Conservation (phyloP, 2,888 invertebrate genomes). For the Dryomyza anilis region DNA sequence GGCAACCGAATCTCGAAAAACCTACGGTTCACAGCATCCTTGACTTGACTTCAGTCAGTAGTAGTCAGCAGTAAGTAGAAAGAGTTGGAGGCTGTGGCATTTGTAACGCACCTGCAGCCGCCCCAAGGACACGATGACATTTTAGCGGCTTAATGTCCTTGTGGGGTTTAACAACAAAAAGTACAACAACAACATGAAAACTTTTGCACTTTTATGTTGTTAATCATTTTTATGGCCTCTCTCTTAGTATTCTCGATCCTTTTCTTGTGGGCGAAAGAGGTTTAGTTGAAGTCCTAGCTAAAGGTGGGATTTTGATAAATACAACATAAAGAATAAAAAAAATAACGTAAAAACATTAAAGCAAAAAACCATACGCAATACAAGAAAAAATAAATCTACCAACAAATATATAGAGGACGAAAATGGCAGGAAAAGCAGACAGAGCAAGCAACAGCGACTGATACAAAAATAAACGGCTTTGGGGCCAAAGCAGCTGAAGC, state of each 20-base stretch:
- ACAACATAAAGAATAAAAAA: too few relatives aligned
- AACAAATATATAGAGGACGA: neutral
- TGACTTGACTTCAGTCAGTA: too few relatives aligned
- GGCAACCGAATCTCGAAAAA: too few relatives aligned
- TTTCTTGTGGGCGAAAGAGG: slow-evolving; percentile 11
- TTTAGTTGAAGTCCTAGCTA: neutral
- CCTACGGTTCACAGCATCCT: too few relatives aligned
- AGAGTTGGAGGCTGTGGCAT: too few relatives aligned
- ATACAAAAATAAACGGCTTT: neutral
- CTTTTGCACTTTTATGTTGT: slow-evolving; percentile 22
- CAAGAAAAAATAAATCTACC: neutral
- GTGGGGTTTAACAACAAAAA: slow-evolving; percentile 2
- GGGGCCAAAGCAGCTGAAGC: neutral
- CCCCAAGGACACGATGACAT: neutral
- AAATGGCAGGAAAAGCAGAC: neutral
- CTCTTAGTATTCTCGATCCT: slow-evolving; percentile 31
- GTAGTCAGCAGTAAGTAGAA: too few relatives aligned
- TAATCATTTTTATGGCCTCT: slow-evolving; percentile 36
- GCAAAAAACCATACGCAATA: neutral
- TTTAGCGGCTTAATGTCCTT: neutral
- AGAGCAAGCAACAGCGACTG: neutral
- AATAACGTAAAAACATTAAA: neutral
- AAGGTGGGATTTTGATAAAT: too few relatives aligned
- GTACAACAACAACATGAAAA: slow-evolving; percentile 9
- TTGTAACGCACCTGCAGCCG: too few relatives aligned